These are phyloP conservation scores for Heliconius erato DNA, from an alignment of 2,888 invertebrate species.

Conservation along the genomic window DNA sequence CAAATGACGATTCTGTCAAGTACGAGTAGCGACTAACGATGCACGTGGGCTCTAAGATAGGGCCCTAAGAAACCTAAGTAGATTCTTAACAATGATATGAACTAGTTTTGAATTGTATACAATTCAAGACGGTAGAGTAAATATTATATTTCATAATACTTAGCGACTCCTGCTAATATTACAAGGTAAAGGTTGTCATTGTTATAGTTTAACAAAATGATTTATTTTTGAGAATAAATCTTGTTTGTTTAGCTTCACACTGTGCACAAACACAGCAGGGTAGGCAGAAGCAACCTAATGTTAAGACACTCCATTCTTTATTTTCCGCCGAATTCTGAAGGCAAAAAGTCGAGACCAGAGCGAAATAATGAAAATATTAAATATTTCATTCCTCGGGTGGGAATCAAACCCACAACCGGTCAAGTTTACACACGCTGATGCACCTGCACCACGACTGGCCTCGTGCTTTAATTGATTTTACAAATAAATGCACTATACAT, in stretches of 20 bases:
- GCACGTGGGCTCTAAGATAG: constrained; percentile 46
- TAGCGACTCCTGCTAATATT: neutral
- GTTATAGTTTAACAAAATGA: neutral
- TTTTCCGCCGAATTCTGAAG: too few relatives aligned
- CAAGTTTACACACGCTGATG: too few relatives aligned
- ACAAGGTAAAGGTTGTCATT: constrained; percentile 12
- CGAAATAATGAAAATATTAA: too few relatives aligned
- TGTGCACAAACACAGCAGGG: too few relatives aligned
- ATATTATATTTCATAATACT: constrained; percentile 10
- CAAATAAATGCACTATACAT: neutral
- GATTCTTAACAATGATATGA: constrained; percentile 42
- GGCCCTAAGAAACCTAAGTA: neutral
- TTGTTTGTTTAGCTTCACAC: too few relatives aligned
- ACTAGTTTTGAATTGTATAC: constrained; percentile 35
- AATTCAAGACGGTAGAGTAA: neutral
- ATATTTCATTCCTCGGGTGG: too few relatives aligned
- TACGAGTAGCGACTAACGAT: constrained; percentile 31
- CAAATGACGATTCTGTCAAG: constrained; percentile 23
- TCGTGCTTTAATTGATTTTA: neutral
- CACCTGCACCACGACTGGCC: too few relatives aligned
- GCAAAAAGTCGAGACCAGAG: too few relatives aligned
- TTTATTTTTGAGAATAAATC: neutral
- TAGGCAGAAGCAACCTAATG: too few relatives aligned
- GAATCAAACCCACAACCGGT: too few relatives aligned
- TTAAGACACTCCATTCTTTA: too few relatives aligned